A percentile compares a stretch with the other conserved stretches of the same genome.
phyloP scores from a whole-genome alignment of 2,888 invertebrate species.

The Latrodectus hesperus region DNA sequence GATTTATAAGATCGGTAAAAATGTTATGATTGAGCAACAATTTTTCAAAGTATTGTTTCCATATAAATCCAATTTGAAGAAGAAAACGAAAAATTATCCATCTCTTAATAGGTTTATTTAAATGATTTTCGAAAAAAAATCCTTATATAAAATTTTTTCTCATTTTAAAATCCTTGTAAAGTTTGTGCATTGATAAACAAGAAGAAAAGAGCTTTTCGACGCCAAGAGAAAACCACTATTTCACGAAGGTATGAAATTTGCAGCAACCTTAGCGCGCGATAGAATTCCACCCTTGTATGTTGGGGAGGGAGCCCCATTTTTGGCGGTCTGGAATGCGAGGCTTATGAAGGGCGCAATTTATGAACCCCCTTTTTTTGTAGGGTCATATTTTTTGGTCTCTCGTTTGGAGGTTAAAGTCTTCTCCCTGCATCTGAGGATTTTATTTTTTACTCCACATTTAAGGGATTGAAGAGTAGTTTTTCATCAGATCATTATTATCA shows the following conservation, averaged over 20 bases:
- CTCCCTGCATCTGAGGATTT: not conserved
- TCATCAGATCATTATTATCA: too few species aligned
- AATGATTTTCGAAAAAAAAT: too few species aligned
- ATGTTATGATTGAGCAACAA: too few species aligned
- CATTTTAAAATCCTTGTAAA: too few species aligned
- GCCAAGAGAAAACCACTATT: slow-evolving; percentile 5
- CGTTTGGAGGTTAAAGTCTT: slow-evolving; percentile 61
- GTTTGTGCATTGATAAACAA: too few species aligned
- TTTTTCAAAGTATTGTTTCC: too few species aligned
- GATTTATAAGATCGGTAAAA: too few species aligned
- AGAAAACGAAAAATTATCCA: too few species aligned
- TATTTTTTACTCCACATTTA: not conserved
- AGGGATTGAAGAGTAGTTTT: too few species aligned
- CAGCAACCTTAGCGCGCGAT: slow-evolving; percentile 37
- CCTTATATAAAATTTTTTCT: too few species aligned
- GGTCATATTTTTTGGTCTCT: slow-evolving; percentile 67
- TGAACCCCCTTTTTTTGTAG: slow-evolving; percentile 53
- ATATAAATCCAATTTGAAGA: too few species aligned
- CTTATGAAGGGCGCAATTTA: slow-evolving; percentile 69
- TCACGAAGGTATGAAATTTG: slow-evolving; percentile 12
- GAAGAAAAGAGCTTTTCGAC: not conserved
- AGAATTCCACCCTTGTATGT: slow-evolving; percentile 59
- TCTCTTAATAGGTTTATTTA: too few species aligned
- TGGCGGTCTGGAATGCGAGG: slow-evolving; percentile 64
- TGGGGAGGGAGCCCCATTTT: slow-evolving; percentile 60